phyloP scores from a whole-genome alignment of 2,113 vertebrate species.

The Lutjanus erythropterus region DNA sequence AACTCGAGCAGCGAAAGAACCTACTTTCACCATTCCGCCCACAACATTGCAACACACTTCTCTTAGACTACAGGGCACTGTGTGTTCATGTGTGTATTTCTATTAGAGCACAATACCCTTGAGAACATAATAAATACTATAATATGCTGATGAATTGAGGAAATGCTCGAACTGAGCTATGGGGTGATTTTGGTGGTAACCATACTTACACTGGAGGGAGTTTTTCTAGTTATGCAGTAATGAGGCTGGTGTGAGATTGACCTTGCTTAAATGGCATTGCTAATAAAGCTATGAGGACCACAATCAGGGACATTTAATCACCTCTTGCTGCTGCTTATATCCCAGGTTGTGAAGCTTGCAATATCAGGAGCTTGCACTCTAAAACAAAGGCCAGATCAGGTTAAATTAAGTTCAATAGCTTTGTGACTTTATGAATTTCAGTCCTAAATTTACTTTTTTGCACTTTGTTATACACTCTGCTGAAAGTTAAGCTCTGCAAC shows the following conservation, averaged over 20 bases:
- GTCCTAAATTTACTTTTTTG: slow-evolving; percentile 13
- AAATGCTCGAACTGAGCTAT: slow-evolving; percentile 25
- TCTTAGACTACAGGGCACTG: background rate
- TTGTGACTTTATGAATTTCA: slow-evolving; percentile 16
- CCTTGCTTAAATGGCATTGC: slow-evolving; percentile 79
- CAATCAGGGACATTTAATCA: slow-evolving; percentile 72
- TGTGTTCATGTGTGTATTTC: background rate
- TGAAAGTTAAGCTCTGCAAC: slow-evolving; percentile 32
- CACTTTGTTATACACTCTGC: slow-evolving; percentile 10
- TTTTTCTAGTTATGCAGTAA: slow-evolving; percentile 59
- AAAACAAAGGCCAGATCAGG: slow-evolving; percentile 38
- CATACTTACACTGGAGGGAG: slow-evolving; percentile 35
- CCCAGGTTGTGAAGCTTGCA: slow-evolving; percentile 22
- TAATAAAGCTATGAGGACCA: slow-evolving; percentile 73
- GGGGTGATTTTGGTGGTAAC: slow-evolving; percentile 33
- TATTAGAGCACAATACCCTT: background rate
- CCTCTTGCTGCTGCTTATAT: slow-evolving; percentile 52
- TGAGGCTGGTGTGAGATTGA: slow-evolving; percentile 72
- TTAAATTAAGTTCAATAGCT: slow-evolving; percentile 22
- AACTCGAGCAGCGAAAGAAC: background rate
- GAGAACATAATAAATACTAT: slow-evolving; percentile 17
- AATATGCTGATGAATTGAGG: slow-evolving; percentile 15
- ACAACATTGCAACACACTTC: slow-evolving; percentile 3
- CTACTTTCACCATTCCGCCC: slow-evolving; percentile 15
- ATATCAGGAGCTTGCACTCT: slow-evolving; percentile 35